Base-by-base conservation (phyloP, 2,113 vertebrate genomes). In the Ochotona princeps region DNA sequence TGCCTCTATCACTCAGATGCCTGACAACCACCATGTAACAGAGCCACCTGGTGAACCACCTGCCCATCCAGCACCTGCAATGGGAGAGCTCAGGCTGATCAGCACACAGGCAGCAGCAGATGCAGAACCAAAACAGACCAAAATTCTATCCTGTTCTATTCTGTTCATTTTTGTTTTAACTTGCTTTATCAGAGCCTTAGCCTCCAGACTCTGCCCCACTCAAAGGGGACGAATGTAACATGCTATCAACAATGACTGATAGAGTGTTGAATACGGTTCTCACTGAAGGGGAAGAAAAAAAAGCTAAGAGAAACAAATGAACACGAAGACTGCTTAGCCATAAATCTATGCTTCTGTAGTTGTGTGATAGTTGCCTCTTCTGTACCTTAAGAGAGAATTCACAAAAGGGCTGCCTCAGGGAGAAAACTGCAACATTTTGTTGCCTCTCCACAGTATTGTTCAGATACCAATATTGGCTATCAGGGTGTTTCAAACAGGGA, bases 1-100 rank as follows among this genome's bases (percentile, higher is more conserved):
- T 74, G 61, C 35, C 65, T 90, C 91, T 44, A 63, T 90, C 81
- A 93, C 70, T 89, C 73, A 75, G 83, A 66, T 0, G 17, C 79
- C 86, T 74, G 61, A 79, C 89, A 88, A 84, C 95, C 66, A 3
- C 76, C 65, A 5, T 11, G 69, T 65, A 54, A 38, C 65, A 63
- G 60, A 69, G 30, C 47, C 76, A 69, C 47, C 38, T 32, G 47
- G 51, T 74, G 89, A 87, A n/a, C 4, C 51, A 25, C 61, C 21
- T 74, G 15, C 65, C 80, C 47, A n/a, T 26, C 73, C 32, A 12
- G 44, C 57, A n/a, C 12, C 78, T 67, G 63, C 74, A 35, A 12
- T 3, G 18, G 11, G 66, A 32, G 61, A 14, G 44, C 35, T 70
- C n/a, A 7, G 2, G 23, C 15, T 73, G 28, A 4, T 25, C 28